These are phyloP conservation scores for Oplegnathus fasciatus DNA, from an alignment of 2,113 vertebrate species.

Conservation along the genomic window DNA sequence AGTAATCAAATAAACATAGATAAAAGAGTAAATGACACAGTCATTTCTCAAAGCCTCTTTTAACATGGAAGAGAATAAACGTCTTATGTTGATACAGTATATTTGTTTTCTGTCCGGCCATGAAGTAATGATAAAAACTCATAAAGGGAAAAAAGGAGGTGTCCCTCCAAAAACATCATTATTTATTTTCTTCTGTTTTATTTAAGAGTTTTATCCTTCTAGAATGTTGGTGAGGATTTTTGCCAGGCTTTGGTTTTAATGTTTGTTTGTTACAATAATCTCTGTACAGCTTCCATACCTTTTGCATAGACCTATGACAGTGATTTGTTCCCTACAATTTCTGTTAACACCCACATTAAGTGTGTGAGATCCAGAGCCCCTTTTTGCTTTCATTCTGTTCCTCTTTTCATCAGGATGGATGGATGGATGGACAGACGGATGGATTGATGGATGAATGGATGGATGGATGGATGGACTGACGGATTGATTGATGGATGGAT, in stretches of 20 bases:
- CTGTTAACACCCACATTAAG: constrained; percentile 47
- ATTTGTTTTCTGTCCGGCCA: constrained; percentile 73
- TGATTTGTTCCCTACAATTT: constrained; percentile 55
- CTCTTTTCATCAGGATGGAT: constrained; percentile 22
- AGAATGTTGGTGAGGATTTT: constrained; percentile 50
- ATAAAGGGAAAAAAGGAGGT: constrained; percentile 69
- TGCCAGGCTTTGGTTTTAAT: constrained; percentile 71
- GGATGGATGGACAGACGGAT: constrained; percentile 9
- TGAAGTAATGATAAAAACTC: constrained; percentile 54
- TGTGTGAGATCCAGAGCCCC: constrained; percentile 35
- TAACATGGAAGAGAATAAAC: constrained; percentile 57
- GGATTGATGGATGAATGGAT: no score
- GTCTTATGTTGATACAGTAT: constrained; percentile 69
- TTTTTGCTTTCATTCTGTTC: constrained; percentile 45
- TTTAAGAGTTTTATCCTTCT: constrained; percentile 71
- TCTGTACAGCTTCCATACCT: constrained; percentile 85
- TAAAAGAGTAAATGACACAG: constrained; percentile 68
- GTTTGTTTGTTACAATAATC: constrained; percentile 77
- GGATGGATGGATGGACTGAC: constrained; percentile 16
- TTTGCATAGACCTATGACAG: constrained; percentile 68
- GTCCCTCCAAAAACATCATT: constrained; percentile 57
- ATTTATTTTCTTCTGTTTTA: constrained; percentile 65
- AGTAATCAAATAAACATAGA: constrained; percentile 66
- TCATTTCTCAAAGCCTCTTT: constrained; percentile 68
- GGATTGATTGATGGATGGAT: constrained; percentile 17